Evolutionary conservation across 2,888 invertebrate species (phyloP).

Genomic region (Leucozona laternaria): DNA sequence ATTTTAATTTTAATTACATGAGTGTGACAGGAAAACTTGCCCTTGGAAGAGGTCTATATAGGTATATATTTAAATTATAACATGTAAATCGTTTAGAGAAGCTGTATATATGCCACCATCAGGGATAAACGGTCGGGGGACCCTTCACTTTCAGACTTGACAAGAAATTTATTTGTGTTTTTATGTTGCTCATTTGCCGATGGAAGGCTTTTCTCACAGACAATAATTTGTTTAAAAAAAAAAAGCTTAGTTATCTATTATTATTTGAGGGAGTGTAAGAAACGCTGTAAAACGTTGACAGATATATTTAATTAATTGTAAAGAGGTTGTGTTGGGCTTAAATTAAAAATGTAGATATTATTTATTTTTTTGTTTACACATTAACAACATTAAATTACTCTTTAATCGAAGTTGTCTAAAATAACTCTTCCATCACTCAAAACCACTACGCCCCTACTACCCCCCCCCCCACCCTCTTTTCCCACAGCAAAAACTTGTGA

Average conservation of each 20-base stretch:
- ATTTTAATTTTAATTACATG: slow-evolving; percentile 72
- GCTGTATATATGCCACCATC: neutral
- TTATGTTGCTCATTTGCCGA: slow-evolving; percentile 50
- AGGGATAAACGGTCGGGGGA: slow-evolving; percentile 26
- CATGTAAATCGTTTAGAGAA: slow-evolving; percentile 21
- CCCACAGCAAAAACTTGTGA: no score
- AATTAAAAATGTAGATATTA: neutral
- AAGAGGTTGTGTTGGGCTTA: neutral
- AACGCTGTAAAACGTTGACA: neutral
- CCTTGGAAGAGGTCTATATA: slow-evolving; percentile 33
- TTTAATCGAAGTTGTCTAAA: no score
- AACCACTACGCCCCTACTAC: no score
- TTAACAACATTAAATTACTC: no score
- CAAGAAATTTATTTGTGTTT: slow-evolving; percentile 21
- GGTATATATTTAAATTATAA: neutral
- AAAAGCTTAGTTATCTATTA: neutral
- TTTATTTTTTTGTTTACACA: no score
- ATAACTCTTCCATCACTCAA: no score
- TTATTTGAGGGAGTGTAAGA: neutral
- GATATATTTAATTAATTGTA: neutral
- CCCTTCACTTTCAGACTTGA: slow-evolving; percentile 11
- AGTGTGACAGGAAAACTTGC: slow-evolving; percentile 61
- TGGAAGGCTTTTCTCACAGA: slow-evolving; percentile 25
- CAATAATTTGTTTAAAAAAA: neutral
- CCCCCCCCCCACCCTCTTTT: no score